Evolutionary conservation across 2,888 invertebrate genomes (phyloP).

Genomic region (Leptinotarsa peninsularis): DNA sequence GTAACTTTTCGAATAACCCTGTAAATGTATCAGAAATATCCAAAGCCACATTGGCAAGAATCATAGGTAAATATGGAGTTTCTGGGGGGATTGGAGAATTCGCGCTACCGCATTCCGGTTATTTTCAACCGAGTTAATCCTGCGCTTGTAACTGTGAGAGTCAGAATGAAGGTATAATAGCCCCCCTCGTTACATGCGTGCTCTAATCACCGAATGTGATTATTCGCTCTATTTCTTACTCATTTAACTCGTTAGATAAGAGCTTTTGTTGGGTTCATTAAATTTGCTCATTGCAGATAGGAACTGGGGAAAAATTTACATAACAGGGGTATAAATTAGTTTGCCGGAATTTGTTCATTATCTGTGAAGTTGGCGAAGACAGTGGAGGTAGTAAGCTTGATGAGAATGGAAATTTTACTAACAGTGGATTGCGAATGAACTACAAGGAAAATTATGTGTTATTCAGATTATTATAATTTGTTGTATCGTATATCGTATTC

Average conservation of each 20-base stretch:
- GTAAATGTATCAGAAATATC: not conserved
- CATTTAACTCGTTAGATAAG: conserved; percentile 43
- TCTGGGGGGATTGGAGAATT: not conserved
- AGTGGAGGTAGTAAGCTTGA: not conserved
- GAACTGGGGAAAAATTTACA: conserved; percentile 32
- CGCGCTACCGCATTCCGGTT: not conserved
- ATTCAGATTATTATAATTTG: no score
- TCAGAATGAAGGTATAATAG: conserved; percentile 37
- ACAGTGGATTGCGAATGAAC: not conserved
- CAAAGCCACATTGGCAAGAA: not conserved
- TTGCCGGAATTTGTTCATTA: not conserved
- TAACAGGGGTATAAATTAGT: conserved; percentile 12
- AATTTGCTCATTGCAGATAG: conserved; percentile 41
- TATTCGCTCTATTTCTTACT: conserved; percentile 46
- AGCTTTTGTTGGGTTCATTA: conserved; percentile 45
- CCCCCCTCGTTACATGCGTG: conserved; percentile 41
- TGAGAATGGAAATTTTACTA: not conserved
- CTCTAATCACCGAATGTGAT: conserved; percentile 43
- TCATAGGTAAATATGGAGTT: not conserved
- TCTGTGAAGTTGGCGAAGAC: conserved; percentile 6
- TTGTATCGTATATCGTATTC: no score
- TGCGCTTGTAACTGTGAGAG: conserved; percentile 11
- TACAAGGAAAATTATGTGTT: not conserved
- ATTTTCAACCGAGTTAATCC: not conserved
- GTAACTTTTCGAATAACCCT: no score